phyloP scores from a whole-genome alignment of 2,113 vertebrate species.

The Rhynchomys soricoides region DNA sequence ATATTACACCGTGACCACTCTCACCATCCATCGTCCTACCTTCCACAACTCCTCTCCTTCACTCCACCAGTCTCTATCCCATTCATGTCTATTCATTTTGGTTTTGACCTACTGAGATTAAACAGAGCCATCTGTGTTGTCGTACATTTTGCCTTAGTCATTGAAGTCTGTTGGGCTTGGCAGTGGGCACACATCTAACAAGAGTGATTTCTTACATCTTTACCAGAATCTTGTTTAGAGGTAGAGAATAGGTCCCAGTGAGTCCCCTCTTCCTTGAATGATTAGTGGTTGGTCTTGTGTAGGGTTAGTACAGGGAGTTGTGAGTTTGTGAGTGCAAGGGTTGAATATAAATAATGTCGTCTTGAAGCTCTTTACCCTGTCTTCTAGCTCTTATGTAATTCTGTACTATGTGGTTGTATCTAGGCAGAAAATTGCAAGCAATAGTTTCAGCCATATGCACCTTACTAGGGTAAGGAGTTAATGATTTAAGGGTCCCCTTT shows the following conservation, averaged over 20 bases:
- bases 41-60: neutral
- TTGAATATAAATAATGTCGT: neutral
- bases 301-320: neutral
- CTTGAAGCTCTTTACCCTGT: neutral
- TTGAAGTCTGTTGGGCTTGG: neutral
- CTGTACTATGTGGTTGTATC: neutral
- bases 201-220: neutral
- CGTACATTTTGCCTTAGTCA: neutral
- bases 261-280: neutral
- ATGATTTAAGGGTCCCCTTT: neutral
- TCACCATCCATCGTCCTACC: neutral
- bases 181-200: neutral
- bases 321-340: neutral
- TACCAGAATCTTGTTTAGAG: neutral
- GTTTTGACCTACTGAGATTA: neutral
- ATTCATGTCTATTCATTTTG: neutral
- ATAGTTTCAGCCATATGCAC: neutral
- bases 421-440: neutral
- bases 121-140: neutral
- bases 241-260: neutral
- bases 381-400: neutral
- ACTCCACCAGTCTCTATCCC: neutral
- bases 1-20: neutral
- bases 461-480: neutral
- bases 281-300: neutral